Evolutionary conservation across 2,888 invertebrate species (phyloP), one percentile per base, ranked within the genome.

Genomic region (Aleiodes alternator): DNA sequence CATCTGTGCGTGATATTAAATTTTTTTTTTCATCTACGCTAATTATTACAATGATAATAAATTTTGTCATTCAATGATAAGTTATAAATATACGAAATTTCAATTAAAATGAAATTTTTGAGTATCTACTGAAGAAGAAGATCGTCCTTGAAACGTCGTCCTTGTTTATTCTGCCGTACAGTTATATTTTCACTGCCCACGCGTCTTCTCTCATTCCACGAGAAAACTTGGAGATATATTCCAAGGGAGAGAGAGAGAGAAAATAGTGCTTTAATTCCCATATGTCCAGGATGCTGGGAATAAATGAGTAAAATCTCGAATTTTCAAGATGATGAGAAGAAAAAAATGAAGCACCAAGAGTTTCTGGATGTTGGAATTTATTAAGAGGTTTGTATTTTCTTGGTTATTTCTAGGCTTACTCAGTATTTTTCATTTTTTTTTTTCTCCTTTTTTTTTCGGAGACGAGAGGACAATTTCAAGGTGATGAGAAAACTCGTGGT

Each of bases 401-500:
- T 53, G 14, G 16, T 31, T 31, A 57, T 70, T 57, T 31, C 43
- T 57, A 29, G 14, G 14, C 50, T 69, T 53, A 31, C 11, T 3
- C 8, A 48, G n/a, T n/a, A 8, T 23, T 50, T 69, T 14, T 29
- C 16, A 12, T 69, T 48, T 48, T 14, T 48, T 29, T n/a, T 53
- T 53, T 43, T 1, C 3, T 14, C 56, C n/a, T n/a, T n/a, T n/a
- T n/a, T n/a, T n/a, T n/a, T n/a, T n/a, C n/a, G n/a, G n/a, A n/a
- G n/a, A n/a, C n/a, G n/a, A n/a, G 43, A 1, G 38, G 11, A 16
- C 11, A 64, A 61, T 53, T 38, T 55, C 64, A 55, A 72, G 55
- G 66, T 72, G 66, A 64, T 31, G 29, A 53, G 48, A 71, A 71
- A 59, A 71, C 48, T 64, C 66, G 53, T 66, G 72, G 23, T 29